phyloP scores from a whole-genome alignment of 2,113 vertebrate species.

The Polyodon spathula region DNA sequence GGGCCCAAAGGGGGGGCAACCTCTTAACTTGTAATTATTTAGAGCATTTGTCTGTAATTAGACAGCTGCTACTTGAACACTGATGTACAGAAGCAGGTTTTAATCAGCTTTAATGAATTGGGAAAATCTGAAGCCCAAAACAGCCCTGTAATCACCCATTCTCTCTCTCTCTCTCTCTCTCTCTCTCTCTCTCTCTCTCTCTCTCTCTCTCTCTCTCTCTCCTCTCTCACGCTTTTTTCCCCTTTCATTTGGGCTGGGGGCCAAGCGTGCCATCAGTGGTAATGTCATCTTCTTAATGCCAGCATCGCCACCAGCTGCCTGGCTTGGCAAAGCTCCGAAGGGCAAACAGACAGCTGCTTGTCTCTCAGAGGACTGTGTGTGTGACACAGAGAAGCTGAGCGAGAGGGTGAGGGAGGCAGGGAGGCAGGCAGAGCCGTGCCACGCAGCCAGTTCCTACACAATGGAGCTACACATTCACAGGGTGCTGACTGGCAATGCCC shows the following conservation, averaged over 20 bases:
- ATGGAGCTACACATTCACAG: conserved; percentile 4
- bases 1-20: not conserved
- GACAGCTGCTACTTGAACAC: conserved; percentile 18
- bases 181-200: conserved; percentile 1
- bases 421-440: not conserved
- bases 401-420: conserved; percentile 2
- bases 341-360: conserved; percentile 26
- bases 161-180: conserved; percentile 11
- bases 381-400: not conserved
- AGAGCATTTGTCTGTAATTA: conserved; percentile 10
- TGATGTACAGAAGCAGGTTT: conserved; percentile 24
- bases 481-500: no score
- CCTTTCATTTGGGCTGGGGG: conserved; percentile 6
- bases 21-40: conserved; percentile 20
- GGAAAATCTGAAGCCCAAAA: conserved; percentile 16
- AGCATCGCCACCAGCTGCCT: conserved; percentile 28
- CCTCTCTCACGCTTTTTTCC: not conserved
- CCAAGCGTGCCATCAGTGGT: conserved; percentile 27
- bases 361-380: conserved; percentile 3
- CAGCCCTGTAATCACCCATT: conserved; percentile 23
- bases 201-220: not conserved
- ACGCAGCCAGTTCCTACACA: not conserved
- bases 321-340: conserved; percentile 18
- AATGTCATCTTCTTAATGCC: conserved; percentile 25
- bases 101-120: conserved; percentile 31